A percentile compares a stretch with the other conserved stretches of the same genome.
These are phyloP conservation scores for Tetheella fluctuosa DNA, from an alignment of 2,888 invertebrate species.

Conservation along the genomic window DNA sequence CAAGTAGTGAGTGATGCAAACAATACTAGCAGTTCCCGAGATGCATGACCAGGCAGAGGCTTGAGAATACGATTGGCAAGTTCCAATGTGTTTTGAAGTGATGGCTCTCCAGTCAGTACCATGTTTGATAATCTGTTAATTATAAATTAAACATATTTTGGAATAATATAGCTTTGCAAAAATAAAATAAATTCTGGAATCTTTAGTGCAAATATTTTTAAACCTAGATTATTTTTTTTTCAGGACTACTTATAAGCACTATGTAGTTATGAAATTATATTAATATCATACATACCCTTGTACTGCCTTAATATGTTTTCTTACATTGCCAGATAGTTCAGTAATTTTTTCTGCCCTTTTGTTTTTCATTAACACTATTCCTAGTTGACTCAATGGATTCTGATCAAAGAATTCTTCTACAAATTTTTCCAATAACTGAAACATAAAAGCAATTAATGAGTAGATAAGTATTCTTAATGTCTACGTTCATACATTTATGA, in stretches of 20 bases:
- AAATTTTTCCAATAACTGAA: constrained; percentile 94
- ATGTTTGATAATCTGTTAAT: constrained; percentile 83
- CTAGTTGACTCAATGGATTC: constrained; percentile 99
- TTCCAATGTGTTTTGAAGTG: constrained; percentile 97
- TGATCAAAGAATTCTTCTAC: constrained; percentile 99
- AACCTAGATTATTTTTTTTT: no score
- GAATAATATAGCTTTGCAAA: no score
- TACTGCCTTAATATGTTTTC: constrained; percentile 90
- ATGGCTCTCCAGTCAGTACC: constrained; percentile 94
- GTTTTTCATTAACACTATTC: constrained; percentile 94
- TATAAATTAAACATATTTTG: no score
- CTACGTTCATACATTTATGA: no score
- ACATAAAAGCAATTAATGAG: constrained; percentile 18
- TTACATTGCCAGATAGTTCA: constrained; percentile 94
- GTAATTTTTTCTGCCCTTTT: constrained; percentile 97
- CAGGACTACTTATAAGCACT: no score
- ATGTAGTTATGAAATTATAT: no score
- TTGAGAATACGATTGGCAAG: constrained; percentile 92
- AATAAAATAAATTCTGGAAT: no score
- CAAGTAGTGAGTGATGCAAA: constrained; percentile 98
- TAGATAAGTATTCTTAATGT: background rate
- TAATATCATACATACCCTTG: constrained; percentile 69
- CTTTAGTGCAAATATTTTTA: no score
- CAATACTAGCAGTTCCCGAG: constrained; percentile 95
- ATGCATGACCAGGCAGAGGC: constrained; percentile 96